Evolutionary conservation across 2,797 vertebrate species (phyloP).

Genomic region (Babyrousa celebensis): DNA sequence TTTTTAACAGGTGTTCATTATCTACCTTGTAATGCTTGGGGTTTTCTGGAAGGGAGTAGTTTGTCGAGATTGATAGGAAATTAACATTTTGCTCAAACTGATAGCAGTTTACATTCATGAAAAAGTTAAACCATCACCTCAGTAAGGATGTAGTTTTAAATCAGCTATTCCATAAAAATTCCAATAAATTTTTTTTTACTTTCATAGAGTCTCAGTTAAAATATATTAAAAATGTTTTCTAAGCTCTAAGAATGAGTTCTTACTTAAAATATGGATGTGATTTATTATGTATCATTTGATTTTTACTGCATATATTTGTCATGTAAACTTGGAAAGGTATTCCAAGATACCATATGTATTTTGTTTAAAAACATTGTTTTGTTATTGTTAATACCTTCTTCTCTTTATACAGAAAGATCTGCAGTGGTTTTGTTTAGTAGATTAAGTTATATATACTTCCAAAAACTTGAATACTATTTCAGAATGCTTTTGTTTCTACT

Average conservation of each 20-base stretch:
- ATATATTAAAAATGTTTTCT: not conserved
- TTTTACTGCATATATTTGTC: conserved; percentile 9
- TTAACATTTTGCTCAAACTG: conserved; percentile 52
- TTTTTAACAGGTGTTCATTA: conserved; percentile 14
- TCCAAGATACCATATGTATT: not conserved
- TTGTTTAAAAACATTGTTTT: conserved; percentile 22
- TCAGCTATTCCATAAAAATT: not conserved
- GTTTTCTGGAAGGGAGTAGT: conserved; percentile 49
- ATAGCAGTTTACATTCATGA: conserved; percentile 37
- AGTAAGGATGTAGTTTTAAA: conserved; percentile 12
- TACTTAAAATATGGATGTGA: conserved; percentile 16
- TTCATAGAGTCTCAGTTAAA: not conserved
- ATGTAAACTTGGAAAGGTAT: conserved; percentile 24
- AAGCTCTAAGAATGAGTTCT: not conserved
- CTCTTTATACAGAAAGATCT: not conserved
- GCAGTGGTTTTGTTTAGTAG: not conserved
- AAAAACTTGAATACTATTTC: conserved; percentile 4
- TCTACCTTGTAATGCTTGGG: not conserved
- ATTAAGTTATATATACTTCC: not conserved
- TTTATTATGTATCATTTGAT: conserved; percentile 25
- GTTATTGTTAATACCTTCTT: not conserved
- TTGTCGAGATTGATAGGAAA: conserved; percentile 42
- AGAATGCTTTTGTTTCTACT: conserved; percentile 34
- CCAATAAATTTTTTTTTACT: not conserved
- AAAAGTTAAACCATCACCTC: conserved; percentile 53